These are phyloP conservation scores for Ruditapes philippinarum DNA, from an alignment of 1,140 invertebrate species.

Conservation along the genomic window DNA sequence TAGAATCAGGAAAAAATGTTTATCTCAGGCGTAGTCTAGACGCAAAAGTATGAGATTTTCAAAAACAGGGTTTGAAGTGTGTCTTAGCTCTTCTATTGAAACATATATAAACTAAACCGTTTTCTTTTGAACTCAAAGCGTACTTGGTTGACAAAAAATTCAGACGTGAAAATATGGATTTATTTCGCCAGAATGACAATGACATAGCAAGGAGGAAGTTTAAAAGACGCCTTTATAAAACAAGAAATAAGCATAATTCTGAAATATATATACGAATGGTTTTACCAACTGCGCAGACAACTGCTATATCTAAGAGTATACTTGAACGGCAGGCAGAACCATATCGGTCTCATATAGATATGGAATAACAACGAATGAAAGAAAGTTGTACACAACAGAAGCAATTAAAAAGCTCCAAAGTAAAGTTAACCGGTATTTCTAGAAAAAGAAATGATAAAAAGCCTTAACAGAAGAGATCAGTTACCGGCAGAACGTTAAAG, in stretches of 20 bases:
- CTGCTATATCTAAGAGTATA: background rate
- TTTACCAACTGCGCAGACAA: background rate
- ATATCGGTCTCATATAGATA: background rate
- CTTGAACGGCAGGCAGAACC: too few relatives aligned
- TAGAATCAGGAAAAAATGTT: too few relatives aligned
- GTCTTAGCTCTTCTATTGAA: too few relatives aligned
- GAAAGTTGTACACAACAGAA: background rate
- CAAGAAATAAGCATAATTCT: background rate
- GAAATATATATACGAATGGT: slow-evolving; percentile 12
- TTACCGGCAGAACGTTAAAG: background rate
- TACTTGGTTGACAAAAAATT: background rate
- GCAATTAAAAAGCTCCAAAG: background rate
- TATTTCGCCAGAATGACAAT: background rate
- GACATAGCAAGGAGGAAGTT: background rate
- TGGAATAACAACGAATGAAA: slow-evolving; percentile 1
- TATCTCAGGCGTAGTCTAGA: too few relatives aligned
- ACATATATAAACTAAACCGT: too few relatives aligned
- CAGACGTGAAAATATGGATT: background rate
- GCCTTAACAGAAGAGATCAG: background rate
- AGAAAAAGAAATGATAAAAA: background rate
- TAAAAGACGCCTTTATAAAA: background rate
- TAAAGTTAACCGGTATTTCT: background rate
- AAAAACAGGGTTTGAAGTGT: too few relatives aligned
- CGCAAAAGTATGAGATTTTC: too few relatives aligned
- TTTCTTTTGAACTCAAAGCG: too few relatives aligned